A percentile compares a stretch with the other conserved stretches of the same genome.
These are phyloP conservation scores for Cheilinus undulatus DNA, from an alignment of 2,113 vertebrate species.

Conservation along the genomic window DNA sequence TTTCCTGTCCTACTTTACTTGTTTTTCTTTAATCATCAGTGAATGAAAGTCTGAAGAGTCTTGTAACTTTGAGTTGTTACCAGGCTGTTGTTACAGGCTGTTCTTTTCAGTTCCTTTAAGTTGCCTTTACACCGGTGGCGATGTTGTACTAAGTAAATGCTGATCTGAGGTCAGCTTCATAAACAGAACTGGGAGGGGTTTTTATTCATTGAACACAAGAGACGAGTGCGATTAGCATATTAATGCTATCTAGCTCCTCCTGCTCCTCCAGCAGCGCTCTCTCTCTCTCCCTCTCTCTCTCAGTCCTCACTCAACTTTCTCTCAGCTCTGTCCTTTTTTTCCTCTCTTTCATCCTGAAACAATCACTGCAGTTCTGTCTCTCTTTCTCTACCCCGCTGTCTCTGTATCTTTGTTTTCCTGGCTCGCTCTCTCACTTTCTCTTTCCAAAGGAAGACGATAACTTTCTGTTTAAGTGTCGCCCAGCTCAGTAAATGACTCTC, in stretches of 20 bases:
- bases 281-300: slow-evolving; percentile 25
- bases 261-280: slow-evolving; percentile 42
- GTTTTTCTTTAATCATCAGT: neutral
- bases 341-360: slow-evolving; percentile 74
- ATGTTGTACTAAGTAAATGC: slow-evolving; percentile 9
- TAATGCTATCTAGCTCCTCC: slow-evolving; percentile 72
- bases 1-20: neutral
- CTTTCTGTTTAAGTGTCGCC: slow-evolving; percentile 44
- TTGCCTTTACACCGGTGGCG: neutral
- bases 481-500: slow-evolving; percentile 36
- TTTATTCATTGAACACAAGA: slow-evolving; percentile 38
- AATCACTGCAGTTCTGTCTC: slow-evolving; percentile 51
- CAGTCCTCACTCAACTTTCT: slow-evolving; percentile 69
- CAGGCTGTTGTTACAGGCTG: no score
- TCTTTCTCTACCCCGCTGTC: slow-evolving; percentile 34
- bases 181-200: slow-evolving; percentile 53
- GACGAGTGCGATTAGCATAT: slow-evolving; percentile 70
- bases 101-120: neutral
- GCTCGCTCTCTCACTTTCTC: slow-evolving; percentile 45
- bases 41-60: neutral
- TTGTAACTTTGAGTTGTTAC: neutral
- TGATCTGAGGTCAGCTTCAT: slow-evolving; percentile 49
- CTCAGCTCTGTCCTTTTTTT: slow-evolving; percentile 67
- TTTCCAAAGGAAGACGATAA: slow-evolving; percentile 63
- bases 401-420: slow-evolving; percentile 47